These are phyloP conservation scores for Bos indicus DNA, from an alignment of 2,113 vertebrate genomes.

Conservation along the genomic window DNA sequence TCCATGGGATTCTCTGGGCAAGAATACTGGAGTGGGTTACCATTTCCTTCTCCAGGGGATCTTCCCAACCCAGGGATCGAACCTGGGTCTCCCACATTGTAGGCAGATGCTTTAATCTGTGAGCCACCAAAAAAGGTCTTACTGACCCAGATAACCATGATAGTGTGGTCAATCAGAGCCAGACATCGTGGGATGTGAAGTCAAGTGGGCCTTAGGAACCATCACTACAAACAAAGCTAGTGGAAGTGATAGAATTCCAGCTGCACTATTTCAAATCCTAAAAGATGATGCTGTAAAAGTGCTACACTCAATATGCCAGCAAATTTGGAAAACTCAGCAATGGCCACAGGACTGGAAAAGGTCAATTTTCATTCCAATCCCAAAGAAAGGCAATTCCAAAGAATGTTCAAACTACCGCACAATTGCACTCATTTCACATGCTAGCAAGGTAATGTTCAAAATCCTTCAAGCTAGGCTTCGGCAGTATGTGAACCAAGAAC, in stretches of 20 bases:
- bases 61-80: no score
- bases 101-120: no score
- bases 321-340: not conserved
- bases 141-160: not conserved
- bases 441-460: not conserved
- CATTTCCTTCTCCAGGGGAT: no score
- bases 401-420: not conserved
- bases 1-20: no score
- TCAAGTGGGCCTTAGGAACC: not conserved
- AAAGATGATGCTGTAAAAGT: not conserved
- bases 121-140: not conserved
- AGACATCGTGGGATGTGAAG: not conserved
- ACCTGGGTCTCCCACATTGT: fast-evolving
- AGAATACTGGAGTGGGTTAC: no score
- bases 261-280: not conserved
- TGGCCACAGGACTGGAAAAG: not conserved
- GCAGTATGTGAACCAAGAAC: not conserved
- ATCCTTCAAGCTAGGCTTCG: not conserved
- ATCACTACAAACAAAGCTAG: not conserved
- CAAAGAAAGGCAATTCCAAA: not conserved
- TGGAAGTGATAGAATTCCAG: not conserved
- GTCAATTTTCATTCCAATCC: not conserved
- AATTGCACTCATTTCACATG: not conserved
- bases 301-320: not conserved
- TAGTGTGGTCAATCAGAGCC: not conserved